phyloP scores from a whole-genome alignment of 2,113 vertebrate species.

The Ailurus styani region DNA sequence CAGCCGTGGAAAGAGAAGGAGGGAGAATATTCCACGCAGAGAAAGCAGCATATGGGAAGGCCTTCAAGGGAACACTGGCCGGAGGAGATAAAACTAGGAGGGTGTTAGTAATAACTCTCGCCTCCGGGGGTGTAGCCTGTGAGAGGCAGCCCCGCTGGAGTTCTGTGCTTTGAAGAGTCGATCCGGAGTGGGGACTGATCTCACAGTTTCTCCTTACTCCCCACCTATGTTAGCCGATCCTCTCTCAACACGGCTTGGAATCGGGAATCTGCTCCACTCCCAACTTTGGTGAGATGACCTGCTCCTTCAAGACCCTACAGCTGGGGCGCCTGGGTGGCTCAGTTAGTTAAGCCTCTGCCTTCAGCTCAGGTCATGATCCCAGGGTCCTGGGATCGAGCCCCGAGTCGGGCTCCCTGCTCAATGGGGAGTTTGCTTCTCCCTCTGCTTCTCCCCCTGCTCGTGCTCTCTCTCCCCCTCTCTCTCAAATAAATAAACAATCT shows the following conservation, averaged over 20 bases:
- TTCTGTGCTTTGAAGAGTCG: neutral
- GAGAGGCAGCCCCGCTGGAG: neutral
- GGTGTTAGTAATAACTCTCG: neutral
- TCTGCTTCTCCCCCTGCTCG: neutral
- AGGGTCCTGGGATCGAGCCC: neutral
- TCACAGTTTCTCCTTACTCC: neutral
- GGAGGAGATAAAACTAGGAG: neutral
- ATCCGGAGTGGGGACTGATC: neutral
- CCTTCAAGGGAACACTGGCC: neutral
- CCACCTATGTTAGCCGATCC: neutral
- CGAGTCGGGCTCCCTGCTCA: no score
- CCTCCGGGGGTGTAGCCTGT: no score
- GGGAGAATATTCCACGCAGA: neutral
- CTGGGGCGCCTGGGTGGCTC: neutral
- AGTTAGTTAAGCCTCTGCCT: neutral
- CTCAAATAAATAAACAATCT: neutral
- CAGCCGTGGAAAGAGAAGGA: neutral
- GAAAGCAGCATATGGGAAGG: neutral
- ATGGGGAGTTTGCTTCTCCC: neutral
- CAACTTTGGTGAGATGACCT: neutral
- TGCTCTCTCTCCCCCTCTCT: no score
- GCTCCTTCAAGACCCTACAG: neutral
- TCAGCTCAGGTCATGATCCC: neutral
- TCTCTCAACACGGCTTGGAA: neutral
- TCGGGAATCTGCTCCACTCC: neutral